phyloP scores from a whole-genome alignment of 2,888 invertebrate species.

The Aphodius sticticus region DNA sequence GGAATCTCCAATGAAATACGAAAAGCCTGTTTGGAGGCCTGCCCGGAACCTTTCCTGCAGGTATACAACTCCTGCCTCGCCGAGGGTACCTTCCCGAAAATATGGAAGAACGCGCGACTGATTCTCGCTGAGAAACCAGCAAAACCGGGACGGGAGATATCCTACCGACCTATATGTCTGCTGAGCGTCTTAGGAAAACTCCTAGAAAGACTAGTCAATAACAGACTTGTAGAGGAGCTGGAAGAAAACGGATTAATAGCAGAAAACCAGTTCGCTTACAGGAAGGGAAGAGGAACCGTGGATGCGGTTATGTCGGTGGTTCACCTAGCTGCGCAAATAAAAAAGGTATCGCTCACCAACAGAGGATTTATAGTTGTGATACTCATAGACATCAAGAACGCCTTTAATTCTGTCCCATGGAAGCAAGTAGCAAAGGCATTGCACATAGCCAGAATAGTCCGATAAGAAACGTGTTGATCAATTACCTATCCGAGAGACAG shows the following conservation, averaged over 20 bases:
- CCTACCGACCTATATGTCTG: slow-evolving; percentile 7
- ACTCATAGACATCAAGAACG: slow-evolving; percentile 31
- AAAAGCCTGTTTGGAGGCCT: neutral
- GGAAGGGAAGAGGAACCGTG: slow-evolving; percentile 33
- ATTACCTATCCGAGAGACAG: neutral
- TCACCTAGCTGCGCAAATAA: neutral
- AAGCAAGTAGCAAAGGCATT: neutral
- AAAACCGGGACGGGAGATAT: slow-evolving; percentile 13
- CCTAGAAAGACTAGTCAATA: slow-evolving; percentile 26
- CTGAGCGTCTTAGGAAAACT: slow-evolving; percentile 32
- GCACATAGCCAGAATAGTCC: neutral
- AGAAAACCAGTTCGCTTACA: slow-evolving; percentile 33
- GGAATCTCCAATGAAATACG: neutral
- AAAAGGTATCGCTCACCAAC: neutral
- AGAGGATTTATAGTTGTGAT: slow-evolving; percentile 28
- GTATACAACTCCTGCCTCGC: slow-evolving; percentile 28
- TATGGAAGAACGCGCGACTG: slow-evolving; percentile 30
- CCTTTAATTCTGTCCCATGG: slow-evolving; percentile 24
- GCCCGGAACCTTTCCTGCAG: neutral
- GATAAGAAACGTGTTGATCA: neutral
- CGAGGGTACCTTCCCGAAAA: slow-evolving; percentile 27
- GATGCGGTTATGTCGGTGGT: slow-evolving; percentile 31
- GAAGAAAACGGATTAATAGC: slow-evolving; percentile 17
- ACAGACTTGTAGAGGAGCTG: slow-evolving; percentile 27
- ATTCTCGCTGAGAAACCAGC: slow-evolving; percentile 27